Conservation (phyloP, 2,113 vertebrate genomes). For the Erythrocebus patas region DNA sequence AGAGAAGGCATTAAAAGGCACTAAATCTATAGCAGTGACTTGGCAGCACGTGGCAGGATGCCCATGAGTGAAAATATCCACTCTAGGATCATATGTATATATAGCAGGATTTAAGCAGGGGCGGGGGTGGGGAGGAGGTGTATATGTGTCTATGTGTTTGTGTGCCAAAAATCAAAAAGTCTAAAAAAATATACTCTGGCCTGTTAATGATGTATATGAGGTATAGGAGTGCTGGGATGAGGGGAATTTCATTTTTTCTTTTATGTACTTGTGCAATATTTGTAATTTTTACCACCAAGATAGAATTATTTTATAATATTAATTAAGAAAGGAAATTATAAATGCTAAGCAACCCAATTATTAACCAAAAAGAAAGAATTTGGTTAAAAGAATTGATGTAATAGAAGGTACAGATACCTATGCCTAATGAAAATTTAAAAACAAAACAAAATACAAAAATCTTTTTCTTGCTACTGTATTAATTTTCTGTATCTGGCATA, state of each 20-base stretch:
- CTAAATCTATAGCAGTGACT: background rate
- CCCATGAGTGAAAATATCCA: background rate
- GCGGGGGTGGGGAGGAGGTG: background rate
- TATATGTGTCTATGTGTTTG: background rate
- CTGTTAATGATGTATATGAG: background rate
- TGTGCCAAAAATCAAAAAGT: background rate
- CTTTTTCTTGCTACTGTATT: background rate
- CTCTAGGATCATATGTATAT: background rate
- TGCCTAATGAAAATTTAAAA: slow-evolving; percentile 23
- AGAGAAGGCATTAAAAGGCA: background rate
- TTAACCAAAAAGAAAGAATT: slow-evolving; percentile 28
- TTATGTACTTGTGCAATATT: background rate
- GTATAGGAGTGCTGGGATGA: background rate
- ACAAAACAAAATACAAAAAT: background rate
- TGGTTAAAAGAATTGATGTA: slow-evolving; percentile 24
- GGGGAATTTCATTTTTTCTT: background rate
- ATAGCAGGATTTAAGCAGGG: background rate
- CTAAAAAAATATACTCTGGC: background rate
- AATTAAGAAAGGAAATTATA: slow-evolving; percentile 18
- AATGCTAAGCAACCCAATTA: background rate
- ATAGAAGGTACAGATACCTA: background rate
- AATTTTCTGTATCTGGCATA: slow-evolving; percentile 24
- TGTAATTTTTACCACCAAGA: background rate
- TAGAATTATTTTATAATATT: slow-evolving; percentile 1
- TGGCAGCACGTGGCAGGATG: background rate